These are phyloP conservation scores for Antitype chi DNA, from an alignment of 2,888 invertebrate species.

Conservation along the genomic window DNA sequence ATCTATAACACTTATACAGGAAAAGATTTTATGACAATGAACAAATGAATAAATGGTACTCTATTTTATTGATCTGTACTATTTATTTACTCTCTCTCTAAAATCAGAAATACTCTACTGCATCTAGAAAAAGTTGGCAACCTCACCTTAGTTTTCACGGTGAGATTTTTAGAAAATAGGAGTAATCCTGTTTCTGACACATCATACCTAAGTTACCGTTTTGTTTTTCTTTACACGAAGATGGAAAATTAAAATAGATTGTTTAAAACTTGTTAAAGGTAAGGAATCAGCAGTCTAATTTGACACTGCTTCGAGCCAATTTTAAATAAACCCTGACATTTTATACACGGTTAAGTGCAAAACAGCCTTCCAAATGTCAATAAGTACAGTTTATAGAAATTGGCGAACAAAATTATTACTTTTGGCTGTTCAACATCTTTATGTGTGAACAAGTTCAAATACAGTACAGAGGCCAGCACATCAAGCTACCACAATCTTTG, in stretches of 20 bases:
- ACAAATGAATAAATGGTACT: too few species aligned
- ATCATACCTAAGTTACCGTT: background rate
- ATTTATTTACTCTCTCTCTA: too few species aligned
- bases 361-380: slow-evolving; percentile 36
- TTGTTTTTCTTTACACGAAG: background rate
- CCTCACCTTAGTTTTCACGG: too few species aligned
- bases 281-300: slow-evolving; percentile 6
- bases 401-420: background rate
- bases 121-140: too few species aligned
- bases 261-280: background rate
- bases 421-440: background rate
- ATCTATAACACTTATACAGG: too few species aligned
- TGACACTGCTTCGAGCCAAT: slow-evolving; percentile 17
- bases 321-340: slow-evolving; percentile 49
- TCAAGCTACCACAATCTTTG: too few species aligned
- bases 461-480: too few species aligned
- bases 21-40: too few species aligned
- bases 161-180: too few species aligned
- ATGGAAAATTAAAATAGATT: slow-evolving; percentile 4
- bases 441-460: background rate
- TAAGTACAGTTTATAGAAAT: slow-evolving; percentile 3
- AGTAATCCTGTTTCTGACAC: background rate
- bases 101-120: too few species aligned
- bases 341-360: slow-evolving; percentile 23
- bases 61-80: too few species aligned